Conservation (phyloP, 2,797 vertebrate species). For the Apogon hyalosoma region DNA sequence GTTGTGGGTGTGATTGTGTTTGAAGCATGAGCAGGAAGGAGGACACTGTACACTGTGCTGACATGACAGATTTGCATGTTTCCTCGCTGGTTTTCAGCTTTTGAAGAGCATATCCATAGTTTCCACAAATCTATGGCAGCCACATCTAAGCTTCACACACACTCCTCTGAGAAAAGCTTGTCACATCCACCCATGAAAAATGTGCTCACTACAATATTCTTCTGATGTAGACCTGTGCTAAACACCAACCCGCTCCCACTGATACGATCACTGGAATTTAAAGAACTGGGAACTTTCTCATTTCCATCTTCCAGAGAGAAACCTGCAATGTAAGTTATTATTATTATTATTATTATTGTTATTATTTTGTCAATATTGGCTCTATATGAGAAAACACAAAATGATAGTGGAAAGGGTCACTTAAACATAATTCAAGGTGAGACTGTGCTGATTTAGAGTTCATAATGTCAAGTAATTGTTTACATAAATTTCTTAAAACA, state of each 20-base stretch:
- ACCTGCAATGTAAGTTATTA: too few relatives aligned
- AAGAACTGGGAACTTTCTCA: too few relatives aligned
- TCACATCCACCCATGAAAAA: neutral
- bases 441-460: too few relatives aligned
- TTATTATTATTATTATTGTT: too few relatives aligned
- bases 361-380: too few relatives aligned
- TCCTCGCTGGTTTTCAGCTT: conserved; percentile 28
- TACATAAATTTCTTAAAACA: too few relatives aligned
- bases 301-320: too few relatives aligned
- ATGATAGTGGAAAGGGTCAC: too few relatives aligned
- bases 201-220: conserved; percentile 4
- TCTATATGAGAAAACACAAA: too few relatives aligned
- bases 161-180: conserved; percentile 22
- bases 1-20: conserved; percentile 35
- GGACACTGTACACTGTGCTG: conserved; percentile 39
- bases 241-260: conserved; percentile 13
- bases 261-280: too few relatives aligned
- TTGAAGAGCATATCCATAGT: conserved; percentile 35
- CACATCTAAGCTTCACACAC: conserved; percentile 21
- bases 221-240: neutral
- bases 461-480: too few relatives aligned
- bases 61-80: conserved; percentile 40
- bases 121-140: conserved; percentile 30
- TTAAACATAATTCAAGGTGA: too few relatives aligned
- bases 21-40: conserved; percentile 36